Evolutionary conservation across 2,888 invertebrate species (phyloP).

Genomic region (Laothoe populi): DNA sequence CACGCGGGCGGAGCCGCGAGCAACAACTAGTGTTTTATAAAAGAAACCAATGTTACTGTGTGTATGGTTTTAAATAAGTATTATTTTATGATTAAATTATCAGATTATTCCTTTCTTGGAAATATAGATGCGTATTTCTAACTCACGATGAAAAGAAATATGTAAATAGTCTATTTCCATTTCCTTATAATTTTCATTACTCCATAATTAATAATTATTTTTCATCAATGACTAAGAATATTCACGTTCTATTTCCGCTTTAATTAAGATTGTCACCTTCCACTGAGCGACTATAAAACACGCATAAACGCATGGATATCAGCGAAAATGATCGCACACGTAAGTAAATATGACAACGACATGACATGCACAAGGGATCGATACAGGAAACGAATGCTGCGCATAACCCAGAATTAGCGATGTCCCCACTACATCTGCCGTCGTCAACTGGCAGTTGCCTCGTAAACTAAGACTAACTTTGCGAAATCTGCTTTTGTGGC

Average conservation of each 20-base stretch:
- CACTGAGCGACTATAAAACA: conserved; percentile 39
- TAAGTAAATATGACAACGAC: conserved; percentile 45
- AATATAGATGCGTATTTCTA: too few relatives aligned
- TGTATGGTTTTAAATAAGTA: too few relatives aligned
- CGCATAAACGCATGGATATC: conserved; percentile 36
- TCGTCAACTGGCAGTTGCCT: conserved; percentile 22
- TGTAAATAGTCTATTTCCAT: too few relatives aligned
- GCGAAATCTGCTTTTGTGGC: conserved; percentile 15
- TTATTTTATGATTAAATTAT: too few relatives aligned
- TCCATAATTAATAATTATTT: too few relatives aligned
- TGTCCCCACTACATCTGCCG: conserved; percentile 50
- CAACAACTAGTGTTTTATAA: too few relatives aligned
- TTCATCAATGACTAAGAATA: neutral
- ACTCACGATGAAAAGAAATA: too few relatives aligned
- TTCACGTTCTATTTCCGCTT: neutral
- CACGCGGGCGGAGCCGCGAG: too few relatives aligned
- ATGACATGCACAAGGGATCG: conserved; percentile 62
- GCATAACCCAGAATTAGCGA: conserved; percentile 69
- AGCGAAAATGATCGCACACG: conserved; percentile 21
- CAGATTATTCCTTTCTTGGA: too few relatives aligned
- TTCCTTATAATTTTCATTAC: too few relatives aligned
- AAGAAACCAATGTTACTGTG: too few relatives aligned
- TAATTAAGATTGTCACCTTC: neutral
- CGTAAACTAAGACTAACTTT: conserved; percentile 25
- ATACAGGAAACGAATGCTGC: conserved; percentile 69